Conservation (phyloP, 2,888 invertebrate species). For the Margaritifera margaritifera region DNA sequence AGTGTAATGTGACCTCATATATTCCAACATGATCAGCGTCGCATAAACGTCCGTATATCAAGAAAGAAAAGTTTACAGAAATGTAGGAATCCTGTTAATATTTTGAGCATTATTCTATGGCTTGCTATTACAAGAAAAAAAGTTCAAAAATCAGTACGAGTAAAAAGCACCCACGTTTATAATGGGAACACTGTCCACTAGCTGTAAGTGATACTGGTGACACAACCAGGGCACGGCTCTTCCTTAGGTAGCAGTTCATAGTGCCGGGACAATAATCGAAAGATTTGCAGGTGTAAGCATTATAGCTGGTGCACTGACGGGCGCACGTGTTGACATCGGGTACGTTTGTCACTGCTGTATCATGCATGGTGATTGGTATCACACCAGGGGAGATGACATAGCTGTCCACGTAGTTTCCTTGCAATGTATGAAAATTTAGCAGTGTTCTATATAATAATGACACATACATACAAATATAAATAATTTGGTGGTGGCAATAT, state of each 20-base stretch:
- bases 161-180: constrained; percentile 12
- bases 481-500: too few species aligned
- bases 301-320: constrained; percentile 22
- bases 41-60: too few species aligned
- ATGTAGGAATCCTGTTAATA: too few species aligned
- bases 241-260: constrained; percentile 27
- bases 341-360: constrained; percentile 18
- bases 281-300: constrained; percentile 21
- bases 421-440: constrained; percentile 5
- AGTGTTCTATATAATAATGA: too few species aligned
- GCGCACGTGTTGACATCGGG: constrained; percentile 42
- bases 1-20: too few species aligned
- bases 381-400: constrained; percentile 37
- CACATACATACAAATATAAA: too few species aligned
- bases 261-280: constrained; percentile 38
- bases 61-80: too few species aligned
- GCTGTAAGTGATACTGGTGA: background rate
- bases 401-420: constrained; percentile 45
- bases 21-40: too few species aligned
- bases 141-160: background rate
- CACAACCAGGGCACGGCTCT: constrained; percentile 16
- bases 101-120: too few species aligned
- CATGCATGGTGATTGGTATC: constrained; percentile 28
- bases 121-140: too few species aligned
- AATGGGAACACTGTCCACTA: constrained; percentile 14